These are phyloP conservation scores for zebrafish (Danio rerio) DNA, from an alignment of 2,113 vertebrate species.

Conservation along the genomic window DNA sequence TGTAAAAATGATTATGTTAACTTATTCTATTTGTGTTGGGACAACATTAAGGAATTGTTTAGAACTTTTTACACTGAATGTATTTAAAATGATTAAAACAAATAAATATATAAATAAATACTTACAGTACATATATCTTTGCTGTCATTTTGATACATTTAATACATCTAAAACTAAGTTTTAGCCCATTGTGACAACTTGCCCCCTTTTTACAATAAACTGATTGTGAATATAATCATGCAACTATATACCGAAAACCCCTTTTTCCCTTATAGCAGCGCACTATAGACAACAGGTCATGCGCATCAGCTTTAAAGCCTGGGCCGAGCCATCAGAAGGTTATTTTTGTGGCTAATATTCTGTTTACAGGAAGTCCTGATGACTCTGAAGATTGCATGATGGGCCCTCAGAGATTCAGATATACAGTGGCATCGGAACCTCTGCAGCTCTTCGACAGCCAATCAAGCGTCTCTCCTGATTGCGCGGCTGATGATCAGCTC, in stretches of 20 bases:
- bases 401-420: constrained; percentile 58
- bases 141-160: too few relatives aligned
- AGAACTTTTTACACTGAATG: too few relatives aligned
- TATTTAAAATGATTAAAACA: too few relatives aligned
- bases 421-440: constrained; percentile 50
- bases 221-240: neutral
- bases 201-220: neutral
- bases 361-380: constrained; percentile 61
- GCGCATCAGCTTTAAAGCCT: constrained; percentile 33
- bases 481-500: constrained; percentile 57
- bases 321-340: constrained; percentile 26
- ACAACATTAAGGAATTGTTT: too few relatives aligned
- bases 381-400: constrained; percentile 55
- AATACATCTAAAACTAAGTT: too few relatives aligned
- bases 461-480: constrained; percentile 62
- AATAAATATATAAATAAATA: too few relatives aligned
- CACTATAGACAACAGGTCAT: constrained; percentile 29
- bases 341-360: constrained; percentile 60
- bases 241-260: neutral
- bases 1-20: too few relatives aligned
- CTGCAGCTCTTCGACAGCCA: constrained; percentile 55
- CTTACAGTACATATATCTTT: too few relatives aligned
- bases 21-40: too few relatives aligned
- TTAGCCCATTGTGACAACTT: neutral
- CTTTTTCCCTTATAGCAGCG: neutral